Evolutionary conservation across 2,888 invertebrate genomes (phyloP), one percentile per base, ranked within the genome.

Genomic region (Anthophora plumipes): DNA sequence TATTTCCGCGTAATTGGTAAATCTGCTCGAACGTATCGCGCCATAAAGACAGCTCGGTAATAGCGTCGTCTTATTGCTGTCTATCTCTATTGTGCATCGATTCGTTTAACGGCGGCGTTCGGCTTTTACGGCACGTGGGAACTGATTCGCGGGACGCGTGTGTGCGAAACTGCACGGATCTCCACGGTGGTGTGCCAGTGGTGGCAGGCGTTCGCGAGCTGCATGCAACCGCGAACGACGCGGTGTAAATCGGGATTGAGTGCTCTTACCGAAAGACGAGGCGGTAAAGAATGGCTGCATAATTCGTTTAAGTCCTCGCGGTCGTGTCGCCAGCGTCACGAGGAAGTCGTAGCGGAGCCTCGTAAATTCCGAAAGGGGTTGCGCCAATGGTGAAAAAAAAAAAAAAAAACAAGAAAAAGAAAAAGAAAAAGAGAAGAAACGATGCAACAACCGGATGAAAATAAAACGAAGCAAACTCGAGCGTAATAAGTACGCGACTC

Each of bases 81-180:
- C 80, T 87, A 87, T 88, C 89, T 77, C 64, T 25, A 67, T 77
- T 68, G 79, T 64, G 73, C 79, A 82, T 89, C 88, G 85, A 75
- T 74, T 67, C 79, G 77, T 84, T 86, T 86, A 90, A 88, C 81
- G 81, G 79, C 80, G 80, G 78, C 77, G 63, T 71, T 82, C 80
- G 59, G 80, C 87, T 84, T 89, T 82, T 88, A 88, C 59, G 83
- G 85, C 74, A 83, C 85, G 85, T 89, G 88, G 86, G 89, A 89
- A 89, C 70, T 31, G 78, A 84, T 76, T 70, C 54, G 55, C 59
- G 31, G 69, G 50, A 77, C 59, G 67, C 66, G 59, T 66, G 59
- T 66, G 60, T 52, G 60, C 82, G 70, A 63, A 59, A 46, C 70
- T 20, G 41, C 37, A 50, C 50, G 68, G 66, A 54, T 70, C n/a